Evolutionary conservation across 2,888 invertebrate genomes (phyloP).

Genomic region (Sinohyriopsis cumingii): DNA sequence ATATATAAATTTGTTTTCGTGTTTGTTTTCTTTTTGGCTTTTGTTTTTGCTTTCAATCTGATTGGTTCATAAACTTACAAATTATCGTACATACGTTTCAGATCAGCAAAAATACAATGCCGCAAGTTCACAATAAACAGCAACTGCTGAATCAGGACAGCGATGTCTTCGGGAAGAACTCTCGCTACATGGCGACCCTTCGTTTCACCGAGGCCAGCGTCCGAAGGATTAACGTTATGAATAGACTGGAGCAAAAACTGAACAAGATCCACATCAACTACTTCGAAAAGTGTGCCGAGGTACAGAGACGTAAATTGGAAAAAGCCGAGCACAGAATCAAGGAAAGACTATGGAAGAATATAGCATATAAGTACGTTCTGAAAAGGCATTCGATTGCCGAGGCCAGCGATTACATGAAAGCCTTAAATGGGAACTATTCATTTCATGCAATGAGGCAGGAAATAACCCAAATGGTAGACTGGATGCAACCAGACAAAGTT

Average conservation of each 20-base stretch:
- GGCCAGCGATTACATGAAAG: constrained; percentile 37
- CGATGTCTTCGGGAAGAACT: constrained; percentile 36
- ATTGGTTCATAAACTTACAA: too few species aligned
- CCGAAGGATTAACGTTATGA: constrained; percentile 36
- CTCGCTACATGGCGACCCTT: constrained; percentile 40
- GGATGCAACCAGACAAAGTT: constrained; percentile 42
- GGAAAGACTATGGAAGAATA: constrained; percentile 31
- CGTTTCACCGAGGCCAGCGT: constrained; percentile 34
- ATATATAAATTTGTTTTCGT: too few species aligned
- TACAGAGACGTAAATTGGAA: constrained; percentile 22
- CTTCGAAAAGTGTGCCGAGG: constrained; percentile 29
- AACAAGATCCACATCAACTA: constrained; percentile 31
- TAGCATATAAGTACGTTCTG: constrained; percentile 50
- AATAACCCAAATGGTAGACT: constrained; percentile 43
- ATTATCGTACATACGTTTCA: too few species aligned
- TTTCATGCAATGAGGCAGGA: constrained; percentile 41
- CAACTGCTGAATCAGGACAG: constrained; percentile 24
- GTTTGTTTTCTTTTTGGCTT: too few species aligned
- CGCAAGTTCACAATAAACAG: constrained; percentile 38
- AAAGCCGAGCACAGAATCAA: constrained; percentile 27
- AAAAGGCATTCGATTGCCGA: constrained; percentile 38
- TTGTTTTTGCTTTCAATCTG: too few species aligned
- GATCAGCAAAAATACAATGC: constrained; percentile 22
- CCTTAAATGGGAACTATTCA: constrained; percentile 44
- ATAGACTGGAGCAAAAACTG: constrained; percentile 29